Evolutionary conservation across 1,140 invertebrate species (phyloP).

Genomic region (Hormaphis cornu): DNA sequence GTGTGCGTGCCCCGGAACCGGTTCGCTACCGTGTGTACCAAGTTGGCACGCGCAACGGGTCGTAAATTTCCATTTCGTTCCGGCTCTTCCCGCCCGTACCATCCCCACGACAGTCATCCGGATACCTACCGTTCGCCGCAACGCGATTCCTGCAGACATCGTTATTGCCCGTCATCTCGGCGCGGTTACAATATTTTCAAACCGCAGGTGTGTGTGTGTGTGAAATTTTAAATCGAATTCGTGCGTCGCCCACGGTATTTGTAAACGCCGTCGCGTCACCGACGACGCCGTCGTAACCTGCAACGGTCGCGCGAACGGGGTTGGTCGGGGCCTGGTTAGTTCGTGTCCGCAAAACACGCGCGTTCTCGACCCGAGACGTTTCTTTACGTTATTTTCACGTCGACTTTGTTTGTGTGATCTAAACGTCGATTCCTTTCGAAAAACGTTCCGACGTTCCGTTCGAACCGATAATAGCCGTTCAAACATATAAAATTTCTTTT

Average conservation of each 20-base stretch:
- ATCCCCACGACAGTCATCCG: not conserved
- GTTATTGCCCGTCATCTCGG: not conserved
- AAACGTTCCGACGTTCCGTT: too few species aligned
- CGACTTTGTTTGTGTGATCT: too few species aligned
- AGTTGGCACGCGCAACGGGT: slow-evolving; percentile 25
- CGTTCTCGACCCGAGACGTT: too few species aligned
- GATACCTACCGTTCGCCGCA: not conserved
- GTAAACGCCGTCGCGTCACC: not conserved
- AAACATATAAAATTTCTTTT: too few species aligned
- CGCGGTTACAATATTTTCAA: slow-evolving; percentile 1
- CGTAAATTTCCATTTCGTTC: slow-evolving; percentile 22
- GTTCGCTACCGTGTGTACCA: slow-evolving; percentile 31
- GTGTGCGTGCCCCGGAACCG: slow-evolving; percentile 4
- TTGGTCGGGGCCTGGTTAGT: too few species aligned
- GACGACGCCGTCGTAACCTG: too few species aligned
- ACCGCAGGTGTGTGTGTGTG: not conserved
- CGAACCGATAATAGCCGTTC: too few species aligned
- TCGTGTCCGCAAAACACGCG: too few species aligned
- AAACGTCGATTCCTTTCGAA: too few species aligned
- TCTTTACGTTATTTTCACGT: too few species aligned
- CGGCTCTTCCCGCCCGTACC: too few species aligned
- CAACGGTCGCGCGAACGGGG: too few species aligned
- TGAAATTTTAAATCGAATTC: slow-evolving; percentile 1
- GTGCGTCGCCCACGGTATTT: not conserved
- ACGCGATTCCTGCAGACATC: not conserved